These are phyloP conservation scores for Heliconius hermathena DNA, from an alignment of 1,140 invertebrate species.

Conservation along the genomic window DNA sequence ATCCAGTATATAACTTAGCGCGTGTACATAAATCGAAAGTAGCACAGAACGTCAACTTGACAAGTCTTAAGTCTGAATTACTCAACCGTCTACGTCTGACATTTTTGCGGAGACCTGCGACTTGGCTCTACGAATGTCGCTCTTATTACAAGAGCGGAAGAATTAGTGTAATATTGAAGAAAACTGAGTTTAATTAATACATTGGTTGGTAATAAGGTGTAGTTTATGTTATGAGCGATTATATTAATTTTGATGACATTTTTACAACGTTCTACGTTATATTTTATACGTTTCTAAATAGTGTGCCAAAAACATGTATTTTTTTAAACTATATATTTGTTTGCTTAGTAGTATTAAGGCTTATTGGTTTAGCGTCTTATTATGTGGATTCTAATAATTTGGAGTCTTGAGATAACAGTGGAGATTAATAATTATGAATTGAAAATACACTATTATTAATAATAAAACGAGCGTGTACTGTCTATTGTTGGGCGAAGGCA, in stretches of 20 bases:
- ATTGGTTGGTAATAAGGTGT: conserved; percentile 19
- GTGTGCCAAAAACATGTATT: no score
- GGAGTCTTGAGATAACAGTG: no score
- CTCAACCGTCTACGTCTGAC: conserved; percentile 36
- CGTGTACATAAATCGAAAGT: conserved; percentile 23
- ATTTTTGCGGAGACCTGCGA: conserved; percentile 35
- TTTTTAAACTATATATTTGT: no score
- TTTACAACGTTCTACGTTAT: no score
- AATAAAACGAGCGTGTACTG: no score
- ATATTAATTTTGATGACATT: neutral
- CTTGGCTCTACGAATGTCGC: neutral
- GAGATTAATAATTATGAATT: no score
- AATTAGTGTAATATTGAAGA: neutral
- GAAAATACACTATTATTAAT: no score
- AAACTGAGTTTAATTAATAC: conserved; percentile 34
- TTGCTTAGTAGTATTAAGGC: no score
- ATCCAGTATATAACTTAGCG: neutral
- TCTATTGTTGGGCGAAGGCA: no score
- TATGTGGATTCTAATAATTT: no score
- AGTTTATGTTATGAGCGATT: conserved; percentile 16
- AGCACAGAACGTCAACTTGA: conserved; percentile 24
- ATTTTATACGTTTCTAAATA: no score
- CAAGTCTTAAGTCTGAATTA: conserved; percentile 22
- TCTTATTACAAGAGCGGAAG: neutral
- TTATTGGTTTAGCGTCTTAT: no score